A percentile compares a stretch with the other conserved stretches of the same genome.
phyloP scores from a whole-genome alignment of 2,113 vertebrate genomes.

The Hypocryptadius cinnamomeus region DNA sequence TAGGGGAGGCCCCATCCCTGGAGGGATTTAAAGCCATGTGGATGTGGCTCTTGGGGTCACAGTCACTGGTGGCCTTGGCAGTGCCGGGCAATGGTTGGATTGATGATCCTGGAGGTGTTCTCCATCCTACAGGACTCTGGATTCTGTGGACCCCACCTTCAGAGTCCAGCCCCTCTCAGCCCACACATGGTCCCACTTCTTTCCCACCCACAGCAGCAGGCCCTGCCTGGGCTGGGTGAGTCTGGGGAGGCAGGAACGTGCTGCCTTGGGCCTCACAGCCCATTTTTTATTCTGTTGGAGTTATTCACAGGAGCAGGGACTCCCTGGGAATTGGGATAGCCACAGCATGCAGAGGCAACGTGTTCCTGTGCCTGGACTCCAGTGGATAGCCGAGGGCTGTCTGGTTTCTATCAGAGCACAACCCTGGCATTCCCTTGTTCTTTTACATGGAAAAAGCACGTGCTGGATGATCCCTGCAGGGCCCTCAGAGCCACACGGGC shows the following conservation, averaged over 20 bases:
- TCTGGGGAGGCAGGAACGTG: background rate
- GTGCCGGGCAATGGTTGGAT: background rate
- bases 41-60: background rate
- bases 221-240: background rate
- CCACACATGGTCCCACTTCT: fast-evolving
- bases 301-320: background rate
- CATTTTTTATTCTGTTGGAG: background rate
- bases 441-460: background rate
- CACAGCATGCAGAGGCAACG: fast-evolving
- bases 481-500: background rate
- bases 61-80: background rate
- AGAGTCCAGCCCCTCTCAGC: background rate
- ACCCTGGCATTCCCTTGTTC: background rate
- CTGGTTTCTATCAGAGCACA: background rate
- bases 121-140: background rate
- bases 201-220: fast-evolving
- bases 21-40: background rate
- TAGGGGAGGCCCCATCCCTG: background rate
- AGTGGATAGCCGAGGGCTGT: background rate
- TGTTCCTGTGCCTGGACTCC: background rate
- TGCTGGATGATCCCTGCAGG: background rate
- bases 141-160: background rate
- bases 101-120: background rate
- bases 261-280: background rate
- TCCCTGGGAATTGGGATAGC: fast-evolving